Evolutionary conservation across 2,113 vertebrate species (phyloP), one percentile per base, ranked within the genome.

Genomic region (Arothron firmamentum): DNA sequence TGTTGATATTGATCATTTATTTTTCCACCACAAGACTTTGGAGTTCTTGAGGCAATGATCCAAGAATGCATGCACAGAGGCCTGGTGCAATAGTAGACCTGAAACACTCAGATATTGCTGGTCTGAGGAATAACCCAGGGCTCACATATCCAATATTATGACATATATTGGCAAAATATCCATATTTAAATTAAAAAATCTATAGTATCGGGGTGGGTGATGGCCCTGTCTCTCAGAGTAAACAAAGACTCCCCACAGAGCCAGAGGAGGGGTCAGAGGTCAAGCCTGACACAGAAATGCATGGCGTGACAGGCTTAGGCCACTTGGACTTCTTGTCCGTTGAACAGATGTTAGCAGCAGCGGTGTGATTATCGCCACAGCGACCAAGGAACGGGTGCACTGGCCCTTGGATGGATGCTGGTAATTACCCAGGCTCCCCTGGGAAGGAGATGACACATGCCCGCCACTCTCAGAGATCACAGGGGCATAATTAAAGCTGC

Each of bases 361-460:
- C 93, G 89, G 90, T 89, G 91, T 94, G 95, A 96, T 96, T 95
- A 96, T 96, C 94, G 92, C 93, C 92, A 90, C 91, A 90, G 93
- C 90, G 92, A 94, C 94, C 90, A 92, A 92, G 92, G 93, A 84
- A 82, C 80, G 73, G 88, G 75, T 83, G 80, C 76, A 67, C 56
- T 62, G 91, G 93, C 93, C 91, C 87, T 89, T 90, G 91, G 92
- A 97, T 95, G 92, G 94, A 98, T 96, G 94, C 94, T 92, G 93
- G 94, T 96, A 98, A 98, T 97, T 97, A 97, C 93, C 93, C 92
- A 92, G 88, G 86, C 89, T 97, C 95, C 95, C 95, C 91, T 86
- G 94, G 93, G 96, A 96, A 88, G 91, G 91, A 90, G 93, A 94
- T 94, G 96, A 97, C 95, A 96, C 88, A 93, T 92, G 93, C 91